phyloP scores from a whole-genome alignment of 2,113 vertebrate species.

The Choloepus hoffmanni region DNA sequence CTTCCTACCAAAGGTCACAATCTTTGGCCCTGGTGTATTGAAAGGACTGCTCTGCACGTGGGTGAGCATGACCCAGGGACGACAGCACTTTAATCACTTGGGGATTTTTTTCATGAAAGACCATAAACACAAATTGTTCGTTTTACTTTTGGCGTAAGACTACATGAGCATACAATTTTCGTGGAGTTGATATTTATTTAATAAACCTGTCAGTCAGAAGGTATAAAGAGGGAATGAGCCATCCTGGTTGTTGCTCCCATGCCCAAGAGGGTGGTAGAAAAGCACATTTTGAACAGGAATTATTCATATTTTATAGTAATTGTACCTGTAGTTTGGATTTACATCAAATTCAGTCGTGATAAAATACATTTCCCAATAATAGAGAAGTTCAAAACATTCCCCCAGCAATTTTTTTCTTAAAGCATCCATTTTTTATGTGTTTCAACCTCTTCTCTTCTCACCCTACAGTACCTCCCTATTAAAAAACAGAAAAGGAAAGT shows the following conservation, averaged over 20 bases:
- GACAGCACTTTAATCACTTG: not conserved
- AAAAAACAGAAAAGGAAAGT: not conserved
- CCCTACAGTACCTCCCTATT: not conserved
- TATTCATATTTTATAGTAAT: not conserved
- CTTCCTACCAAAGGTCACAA: not conserved
- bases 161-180: not conserved
- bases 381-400: not conserved
- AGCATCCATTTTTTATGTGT: not conserved
- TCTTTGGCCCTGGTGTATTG: no score
- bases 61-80: not conserved
- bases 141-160: not conserved
- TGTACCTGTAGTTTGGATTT: not conserved
- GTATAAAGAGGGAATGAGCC: not conserved
- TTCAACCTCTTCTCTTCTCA: not conserved
- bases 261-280: not conserved
- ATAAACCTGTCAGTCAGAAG: not conserved
- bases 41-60: not conserved
- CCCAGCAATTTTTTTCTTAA: not conserved
- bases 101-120: not conserved
- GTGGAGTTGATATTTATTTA: not conserved
- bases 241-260: fast-evolving
- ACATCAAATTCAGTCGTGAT: not conserved
- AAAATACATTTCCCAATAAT: not conserved
- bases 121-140: not conserved
- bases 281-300: not conserved